Conservation (phyloP, 2,113 vertebrate genomes). For the Halcyon malimbica region DNA sequence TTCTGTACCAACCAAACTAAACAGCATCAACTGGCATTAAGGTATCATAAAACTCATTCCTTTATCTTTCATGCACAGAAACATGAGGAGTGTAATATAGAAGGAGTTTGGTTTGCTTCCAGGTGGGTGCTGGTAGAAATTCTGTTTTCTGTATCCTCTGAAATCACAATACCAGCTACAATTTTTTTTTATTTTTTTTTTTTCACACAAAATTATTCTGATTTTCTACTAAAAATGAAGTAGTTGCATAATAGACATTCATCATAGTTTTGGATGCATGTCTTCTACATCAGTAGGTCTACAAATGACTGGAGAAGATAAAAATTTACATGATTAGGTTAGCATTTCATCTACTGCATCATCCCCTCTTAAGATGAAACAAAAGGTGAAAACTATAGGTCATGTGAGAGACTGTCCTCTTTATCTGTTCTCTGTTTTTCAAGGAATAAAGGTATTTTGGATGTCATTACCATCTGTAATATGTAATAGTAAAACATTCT, state of each 20-base stretch:
- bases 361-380: background rate
- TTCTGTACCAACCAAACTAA: background rate
- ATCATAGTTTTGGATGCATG: background rate
- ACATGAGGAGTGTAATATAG: background rate
- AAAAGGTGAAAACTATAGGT: background rate
- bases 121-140: background rate
- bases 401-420: background rate
- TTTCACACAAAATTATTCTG: background rate
- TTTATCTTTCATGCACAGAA: background rate
- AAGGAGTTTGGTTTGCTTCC: background rate
- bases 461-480: background rate
- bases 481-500: background rate
- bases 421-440: background rate
- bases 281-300: background rate
- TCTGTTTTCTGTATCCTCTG: background rate
- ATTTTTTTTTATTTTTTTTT: background rate
- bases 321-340: background rate
- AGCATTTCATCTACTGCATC: background rate
- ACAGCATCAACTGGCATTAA: background rate
- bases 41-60: background rate
- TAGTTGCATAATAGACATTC: background rate
- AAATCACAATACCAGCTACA: background rate
- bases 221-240: background rate
- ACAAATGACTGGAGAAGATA: background rate
- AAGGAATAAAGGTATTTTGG: background rate